These are phyloP conservation scores for Streptopelia turtur DNA, from an alignment of 2,797 vertebrate genomes.

Conservation along the genomic window DNA sequence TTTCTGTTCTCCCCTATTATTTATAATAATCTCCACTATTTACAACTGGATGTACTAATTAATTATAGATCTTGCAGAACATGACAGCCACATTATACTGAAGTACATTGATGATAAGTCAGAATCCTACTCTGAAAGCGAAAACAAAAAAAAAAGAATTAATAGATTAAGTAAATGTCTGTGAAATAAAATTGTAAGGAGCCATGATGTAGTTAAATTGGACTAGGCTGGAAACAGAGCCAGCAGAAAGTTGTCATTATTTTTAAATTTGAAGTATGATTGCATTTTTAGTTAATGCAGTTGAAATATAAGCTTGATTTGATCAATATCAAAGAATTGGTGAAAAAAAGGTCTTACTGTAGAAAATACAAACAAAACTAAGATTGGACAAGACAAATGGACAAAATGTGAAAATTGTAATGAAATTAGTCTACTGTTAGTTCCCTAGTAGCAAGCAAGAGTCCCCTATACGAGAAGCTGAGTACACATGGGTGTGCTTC, in stretches of 20 bases:
- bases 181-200: neutral
- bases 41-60: neutral
- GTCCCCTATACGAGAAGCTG: fast-evolving
- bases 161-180: neutral
- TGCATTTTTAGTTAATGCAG: neutral
- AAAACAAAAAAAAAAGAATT: neutral
- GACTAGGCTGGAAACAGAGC: neutral
- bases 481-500: neutral
- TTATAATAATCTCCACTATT: neutral
- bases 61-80: neutral
- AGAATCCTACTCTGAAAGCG: neutral
- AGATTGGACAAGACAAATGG: neutral
- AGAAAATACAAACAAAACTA: neutral
- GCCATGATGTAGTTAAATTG: neutral
- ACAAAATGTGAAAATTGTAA: neutral
- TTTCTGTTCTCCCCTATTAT: neutral
- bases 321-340: neutral
- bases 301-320: neutral
- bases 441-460: neutral
- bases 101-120: neutral
- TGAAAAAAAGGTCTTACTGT: neutral
- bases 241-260: neutral
- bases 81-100: neutral
- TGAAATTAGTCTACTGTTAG: neutral
- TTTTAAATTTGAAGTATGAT: neutral